Evolutionary conservation across 2,113 vertebrate genomes (phyloP), one percentile per base, ranked within the genome.

Genomic region (Piaya cayana): DNA sequence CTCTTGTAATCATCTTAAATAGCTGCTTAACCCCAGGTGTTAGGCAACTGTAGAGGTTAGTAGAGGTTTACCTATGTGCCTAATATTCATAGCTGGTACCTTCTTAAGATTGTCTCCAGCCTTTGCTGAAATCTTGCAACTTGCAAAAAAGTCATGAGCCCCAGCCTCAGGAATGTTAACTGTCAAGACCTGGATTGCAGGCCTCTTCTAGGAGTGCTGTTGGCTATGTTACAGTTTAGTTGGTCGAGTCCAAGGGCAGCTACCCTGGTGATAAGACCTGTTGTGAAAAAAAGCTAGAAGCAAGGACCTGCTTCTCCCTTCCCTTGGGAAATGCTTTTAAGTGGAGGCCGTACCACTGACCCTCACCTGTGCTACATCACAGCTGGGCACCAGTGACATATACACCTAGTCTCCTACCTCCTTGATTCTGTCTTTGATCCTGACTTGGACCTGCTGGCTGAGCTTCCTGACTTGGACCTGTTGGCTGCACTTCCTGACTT

Each of bases 121-220:
- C 15, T 76, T 67, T 55, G 17, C 22, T 86, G 63, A n/a, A 77
- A 32, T 11, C 43, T 82, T 59, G 30, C n/a, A 70, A 74, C 50
- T 86, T 86, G 30, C 17, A 47, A 43, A 62, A 42, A 37, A 67
- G 20, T 30, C 27, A 19, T 8, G 21, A 93, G 34, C 36, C 42
- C 25, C 62, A 34, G 8, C 29, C 83, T 69, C 16, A 23, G 67
- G 11, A 64, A 18, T 3, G 0, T 39, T 52, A 75, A 14, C 49
- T 59, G n/a, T 53, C 5, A 13, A 36, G 67, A 25, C 8, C 60
- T 0, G 0, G 27, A 20, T 27, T 1, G 1, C 60, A 83, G 8
- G 8, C 21, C 27, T 8, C 26, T 53, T 75, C 21, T 59, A 36
- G 55, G 50, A 75, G 26, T 4, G 1, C 22, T 0, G 0, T 5